Evolutionary conservation across 2,113 vertebrate species (phyloP), one percentile per base, ranked within the genome.

Genomic region (Colaptes auratus): DNA sequence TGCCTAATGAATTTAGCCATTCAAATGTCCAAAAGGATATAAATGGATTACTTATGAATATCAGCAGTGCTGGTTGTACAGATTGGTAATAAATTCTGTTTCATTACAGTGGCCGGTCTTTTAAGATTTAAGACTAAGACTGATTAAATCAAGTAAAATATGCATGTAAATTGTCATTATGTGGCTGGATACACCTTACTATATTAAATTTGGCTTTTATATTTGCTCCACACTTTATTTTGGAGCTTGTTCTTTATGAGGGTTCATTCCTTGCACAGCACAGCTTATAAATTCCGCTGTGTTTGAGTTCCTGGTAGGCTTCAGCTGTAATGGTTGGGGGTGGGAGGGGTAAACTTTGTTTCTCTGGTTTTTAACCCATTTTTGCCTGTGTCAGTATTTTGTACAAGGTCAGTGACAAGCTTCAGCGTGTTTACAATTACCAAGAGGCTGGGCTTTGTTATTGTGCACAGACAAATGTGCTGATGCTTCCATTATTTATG

Each of bases 401-500:
- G 94, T 27, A 82, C 96, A 96, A 97, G 97, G 97, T 97, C 97
- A 96, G 89, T 97, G 97, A 96, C 96, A 96, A 97, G 95, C 96
- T 98, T 90, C 96, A 93, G 82, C 92, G 94, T 97, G 92, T 97
- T 98, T 96, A 96, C 97, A 97, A 91, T 98, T 97, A 96, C 96
- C 96, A 91, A 79, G 94, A 95, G 97, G 92, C 93, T 84, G 92
- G 70, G 86, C 96, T 96, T 97, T 98, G 96, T 96, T 98, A 96
- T 95, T 97, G 95, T 96, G 97, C 91, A 69, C 94, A 72, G 81
- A 93, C 93, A 93, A 97, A 97, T 96, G 95, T 96, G 94, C 97
- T 96, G 96, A 96, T 94, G 92, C 76, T 90, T 90, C 91, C 79
- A 84, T 97, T 97, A 97, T 97, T 97, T 97, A 97, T 94, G 87